Base-by-base conservation (phyloP, 1,140 invertebrate genomes). In the Centruroides sculpturatus region DNA sequence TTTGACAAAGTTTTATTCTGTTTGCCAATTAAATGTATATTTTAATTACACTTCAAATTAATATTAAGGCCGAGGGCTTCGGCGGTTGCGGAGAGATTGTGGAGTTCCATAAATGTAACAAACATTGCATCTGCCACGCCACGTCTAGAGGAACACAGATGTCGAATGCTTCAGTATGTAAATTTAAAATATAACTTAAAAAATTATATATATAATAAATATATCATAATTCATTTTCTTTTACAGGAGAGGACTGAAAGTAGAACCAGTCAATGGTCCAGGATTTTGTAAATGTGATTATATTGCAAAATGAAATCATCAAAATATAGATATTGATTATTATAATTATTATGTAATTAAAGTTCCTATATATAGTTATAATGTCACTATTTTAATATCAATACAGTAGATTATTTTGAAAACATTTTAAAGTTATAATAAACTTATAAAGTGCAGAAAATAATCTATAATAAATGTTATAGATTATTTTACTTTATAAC, bases 41-140 rank as follows among this genome's bases (percentile, higher is more conserved):
- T 49, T 3, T 49, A n/a, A n/a, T 49, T 23, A 23, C 23, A 2
- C 23, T 23, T 23, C 23, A 2, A 23, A 23, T 13, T 60, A 53
- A 35, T 57, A 52, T 61, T 50, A 50, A 72, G 72, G 72, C 89
- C 89, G 3, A 73, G 90, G 63, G 87, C 89, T 0, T 82, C 82
- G 60, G 87, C 88, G 1, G 79, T 84, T 0, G 92, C 90, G 3
- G 92, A 96, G 74, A 79, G 84, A 65, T 77, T 93, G 0, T 97
- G 92, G 92, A 78, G 75, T 62, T 62, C 68, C 12, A 59, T 64
- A 35, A 64, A 71, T 9, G 69, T 78, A 8, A 75, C 73, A 12
- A 66, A 74, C 56, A n/a, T 67, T 0, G 55, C 63, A 3, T 55
- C 70, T 50, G 83, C 82, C 3, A 69, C 73, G 2, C 67, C 74